Base-by-base conservation (phyloP, 2,797 vertebrate species). In the Neostethus bicornis region DNA sequence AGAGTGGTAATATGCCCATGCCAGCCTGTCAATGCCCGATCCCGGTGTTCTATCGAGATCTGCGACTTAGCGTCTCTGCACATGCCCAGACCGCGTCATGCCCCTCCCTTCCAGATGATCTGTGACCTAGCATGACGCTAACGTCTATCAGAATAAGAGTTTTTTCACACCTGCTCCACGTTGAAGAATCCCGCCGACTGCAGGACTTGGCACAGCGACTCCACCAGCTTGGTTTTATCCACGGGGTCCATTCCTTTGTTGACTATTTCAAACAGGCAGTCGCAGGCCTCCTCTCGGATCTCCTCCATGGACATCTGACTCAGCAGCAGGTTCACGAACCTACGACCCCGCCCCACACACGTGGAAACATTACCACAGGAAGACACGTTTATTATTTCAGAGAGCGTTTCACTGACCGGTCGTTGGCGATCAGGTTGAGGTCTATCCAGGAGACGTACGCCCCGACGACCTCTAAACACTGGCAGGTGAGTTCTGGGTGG, bases 401-500 rank as follows among this genome's bases (percentile, higher is more conserved):
- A 4, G 23, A 8, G 4, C 16, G 1, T 10, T 3, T 25, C 3
- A 21, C 44, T 66, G 77, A 98, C 96, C 96, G 93, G 88, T 98
- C 96, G 74, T 99, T 99, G 81, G 97, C 97, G 68, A 99, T 98
- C 70, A 99, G 94, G 85, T 91, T 95, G 70, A 99, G 94, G 85
- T 99, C 96, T 83, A 99, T 99, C 97, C 97, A 99, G 65, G 96
- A 98, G 60, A 99, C 96, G 21, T 91, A 98, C 35, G 96, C 94
- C 16, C 97, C 97, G 57, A 99, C 94, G 77, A 99, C 96, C 93
- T 98, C 97, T 94, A 99, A 93, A 88, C 97, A 99, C 93, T 97
- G 96, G 57, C 97, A 99, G 5, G 97, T 98, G 84, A 99, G 89
- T 89, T 99, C 96, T 1, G 95, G 94, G 87, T 99, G 96, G 51